These are phyloP conservation scores for Trichonephila inaurata DNA, from an alignment of 1,140 invertebrate genomes.

Conservation along the genomic window DNA sequence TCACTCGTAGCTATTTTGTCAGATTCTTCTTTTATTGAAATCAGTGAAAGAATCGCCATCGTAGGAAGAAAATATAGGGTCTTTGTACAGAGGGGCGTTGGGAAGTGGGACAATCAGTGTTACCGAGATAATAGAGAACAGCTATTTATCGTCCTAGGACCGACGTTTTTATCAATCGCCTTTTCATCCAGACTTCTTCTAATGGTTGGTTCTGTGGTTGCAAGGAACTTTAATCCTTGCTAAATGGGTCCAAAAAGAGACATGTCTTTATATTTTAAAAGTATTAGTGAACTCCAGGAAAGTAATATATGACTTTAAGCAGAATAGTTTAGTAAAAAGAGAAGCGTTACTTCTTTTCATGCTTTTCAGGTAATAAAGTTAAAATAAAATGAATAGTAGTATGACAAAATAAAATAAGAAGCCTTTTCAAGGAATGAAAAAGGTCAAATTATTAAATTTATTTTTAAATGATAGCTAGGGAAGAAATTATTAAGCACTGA, in stretches of 20 bases:
- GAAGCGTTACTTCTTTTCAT: no score
- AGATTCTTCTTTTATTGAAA: neutral
- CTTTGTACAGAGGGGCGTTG: neutral
- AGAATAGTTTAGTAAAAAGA: no score
- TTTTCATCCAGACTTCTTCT: neutral
- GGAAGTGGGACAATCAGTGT: neutral
- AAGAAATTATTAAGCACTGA: no score
- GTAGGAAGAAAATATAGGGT: neutral
- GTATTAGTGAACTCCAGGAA: no score
- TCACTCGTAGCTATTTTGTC: neutral
- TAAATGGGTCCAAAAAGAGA: neutral
- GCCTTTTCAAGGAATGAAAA: no score
- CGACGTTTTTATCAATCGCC: neutral
- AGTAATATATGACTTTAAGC: no score
- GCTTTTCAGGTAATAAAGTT: no score
- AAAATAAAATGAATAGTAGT: no score
- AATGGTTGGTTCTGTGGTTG: neutral
- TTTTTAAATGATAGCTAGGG: no score
- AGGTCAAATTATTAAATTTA: no score
- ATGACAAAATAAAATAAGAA: no score
- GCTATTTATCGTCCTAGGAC: constrained; percentile 28
- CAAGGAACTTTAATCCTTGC: constrained; percentile 44
- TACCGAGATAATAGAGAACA: constrained; percentile 27
- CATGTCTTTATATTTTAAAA: neutral
- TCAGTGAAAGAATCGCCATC: neutral